These are phyloP conservation scores for Holothuria leucospilota DNA, from an alignment of 53 echinoderm and acorn worm genomes.

Conservation along the genomic window DNA sequence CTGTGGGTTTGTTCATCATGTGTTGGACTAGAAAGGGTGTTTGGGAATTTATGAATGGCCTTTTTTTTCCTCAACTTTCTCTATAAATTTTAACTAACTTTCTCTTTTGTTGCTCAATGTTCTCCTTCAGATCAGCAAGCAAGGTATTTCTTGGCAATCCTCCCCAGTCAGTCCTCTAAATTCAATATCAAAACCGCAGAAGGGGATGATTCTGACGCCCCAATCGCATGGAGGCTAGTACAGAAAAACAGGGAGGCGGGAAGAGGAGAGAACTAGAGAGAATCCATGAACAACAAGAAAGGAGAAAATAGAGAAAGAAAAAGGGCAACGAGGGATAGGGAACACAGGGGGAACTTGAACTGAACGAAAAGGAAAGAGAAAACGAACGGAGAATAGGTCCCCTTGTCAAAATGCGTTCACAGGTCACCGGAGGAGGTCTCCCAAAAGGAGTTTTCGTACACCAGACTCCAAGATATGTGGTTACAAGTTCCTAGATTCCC, in stretches of 20 bases:
- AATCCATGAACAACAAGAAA: conserved; percentile 48
- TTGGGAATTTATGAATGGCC: too few species aligned
- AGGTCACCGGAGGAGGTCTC: conserved; percentile 87
- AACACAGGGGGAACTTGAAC: conserved; percentile 66
- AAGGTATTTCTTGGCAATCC: conserved; percentile 52
- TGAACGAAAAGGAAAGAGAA: conserved; percentile 76
- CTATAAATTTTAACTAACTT: too few species aligned
- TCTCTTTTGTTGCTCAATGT: neutral
- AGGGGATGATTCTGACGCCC: conserved; percentile 1
- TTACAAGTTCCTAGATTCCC: conserved; percentile 90
- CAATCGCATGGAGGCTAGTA: conserved; percentile 12
- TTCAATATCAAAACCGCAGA: conserved; percentile 28
- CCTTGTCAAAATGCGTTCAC: conserved; percentile 67
- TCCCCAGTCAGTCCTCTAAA: conserved; percentile 41
- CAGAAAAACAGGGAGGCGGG: conserved; percentile 53
- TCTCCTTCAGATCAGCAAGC: conserved; percentile 41
- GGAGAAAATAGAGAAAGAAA: conserved; percentile 43
- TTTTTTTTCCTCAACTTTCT: too few species aligned
- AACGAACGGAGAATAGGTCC: conserved; percentile 69
- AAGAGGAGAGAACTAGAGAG: conserved; percentile 81
- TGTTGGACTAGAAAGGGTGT: too few species aligned
- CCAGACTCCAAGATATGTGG: conserved; percentile 84
- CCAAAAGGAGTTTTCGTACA: conserved; percentile 76
- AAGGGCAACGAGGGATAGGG: conserved; percentile 56
- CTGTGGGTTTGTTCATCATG: too few species aligned